A percentile compares a stretch with the other conserved stretches of the same genome.
phyloP scores from a whole-genome alignment of 2,113 vertebrate genomes.

The Cyprinus carpio region DNA sequence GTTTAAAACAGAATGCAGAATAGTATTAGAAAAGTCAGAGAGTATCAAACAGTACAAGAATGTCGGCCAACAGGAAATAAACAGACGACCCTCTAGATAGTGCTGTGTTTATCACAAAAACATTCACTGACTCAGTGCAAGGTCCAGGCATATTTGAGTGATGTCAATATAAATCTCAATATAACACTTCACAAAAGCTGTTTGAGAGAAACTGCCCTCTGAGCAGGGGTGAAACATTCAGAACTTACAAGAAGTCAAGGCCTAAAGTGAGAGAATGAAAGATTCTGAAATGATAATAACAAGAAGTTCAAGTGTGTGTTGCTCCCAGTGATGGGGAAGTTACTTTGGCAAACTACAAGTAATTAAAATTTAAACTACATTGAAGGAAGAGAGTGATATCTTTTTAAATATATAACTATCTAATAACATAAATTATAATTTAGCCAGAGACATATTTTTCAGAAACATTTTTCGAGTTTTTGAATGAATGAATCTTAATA shows the following conservation, averaged over 20 bases:
- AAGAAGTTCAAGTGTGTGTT: not conserved
- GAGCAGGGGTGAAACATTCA: not conserved
- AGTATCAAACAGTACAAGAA: not conserved
- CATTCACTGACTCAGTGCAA: not conserved
- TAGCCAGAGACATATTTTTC: not conserved
- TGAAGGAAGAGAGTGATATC: no score
- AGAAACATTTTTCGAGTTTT: not conserved
- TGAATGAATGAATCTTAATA: not conserved
- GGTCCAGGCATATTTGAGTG: not conserved
- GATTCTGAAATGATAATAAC: not conserved
- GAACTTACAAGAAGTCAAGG: not conserved
- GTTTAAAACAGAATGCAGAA: not conserved
- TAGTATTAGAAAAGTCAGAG: not conserved
- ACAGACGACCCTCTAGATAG: not conserved
- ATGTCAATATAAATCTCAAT: not conserved
- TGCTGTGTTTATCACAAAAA: no score
- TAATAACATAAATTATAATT: not conserved
- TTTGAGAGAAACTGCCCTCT: constrained; percentile 1
- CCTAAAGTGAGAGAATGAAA: not conserved
- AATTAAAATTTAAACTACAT: no score
- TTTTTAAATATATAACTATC: no score
- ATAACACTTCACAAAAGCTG: not conserved
- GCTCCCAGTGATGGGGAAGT: not conserved
- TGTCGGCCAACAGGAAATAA: not conserved
- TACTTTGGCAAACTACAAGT: not conserved